Percentiles rank a stretch among this genome's conserved stretches.
These are phyloP conservation scores for Tinea trinotella DNA, from an alignment of 2,888 invertebrate species.

Conservation along the genomic window DNA sequence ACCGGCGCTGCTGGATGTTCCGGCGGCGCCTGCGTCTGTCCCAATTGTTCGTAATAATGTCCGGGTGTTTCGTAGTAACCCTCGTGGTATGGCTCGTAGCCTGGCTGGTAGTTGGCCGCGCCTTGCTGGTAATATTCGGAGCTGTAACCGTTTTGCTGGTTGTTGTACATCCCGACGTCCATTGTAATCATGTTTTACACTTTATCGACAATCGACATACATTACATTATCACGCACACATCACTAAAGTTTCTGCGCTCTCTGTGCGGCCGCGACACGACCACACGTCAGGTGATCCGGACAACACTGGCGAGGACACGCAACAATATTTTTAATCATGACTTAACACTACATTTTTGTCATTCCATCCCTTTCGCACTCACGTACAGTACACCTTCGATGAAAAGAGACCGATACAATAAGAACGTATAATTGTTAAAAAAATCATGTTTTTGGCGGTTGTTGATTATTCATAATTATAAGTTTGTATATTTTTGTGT, in stretches of 20 bases:
- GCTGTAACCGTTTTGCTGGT: constrained; percentile 72
- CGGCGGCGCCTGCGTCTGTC: constrained; percentile 51
- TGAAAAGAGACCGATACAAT: constrained; percentile 35
- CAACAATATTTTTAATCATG: constrained; percentile 36
- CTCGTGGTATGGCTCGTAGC: constrained; percentile 60
- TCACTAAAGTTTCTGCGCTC: constrained; percentile 34
- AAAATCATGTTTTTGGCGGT: constrained; percentile 32
- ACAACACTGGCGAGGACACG: constrained; percentile 47
- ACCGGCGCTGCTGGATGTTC: constrained; percentile 74
- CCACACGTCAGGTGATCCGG: constrained; percentile 30
- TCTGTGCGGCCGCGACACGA: constrained; percentile 1
- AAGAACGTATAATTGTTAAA: constrained; percentile 37
- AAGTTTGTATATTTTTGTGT: not conserved
- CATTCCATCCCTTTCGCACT: not conserved
- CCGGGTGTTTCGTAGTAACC: constrained; percentile 53
- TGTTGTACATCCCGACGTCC: constrained; percentile 86
- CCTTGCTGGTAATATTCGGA: constrained; percentile 69
- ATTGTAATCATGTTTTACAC: constrained; percentile 80
- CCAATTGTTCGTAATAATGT: constrained; percentile 65
- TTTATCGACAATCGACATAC: constrained; percentile 44
- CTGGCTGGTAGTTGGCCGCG: constrained; percentile 42
- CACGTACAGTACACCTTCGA: constrained; percentile 13
- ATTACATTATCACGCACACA: constrained; percentile 50
- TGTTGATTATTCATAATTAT: not conserved
- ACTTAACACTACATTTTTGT: not conserved